phyloP scores from a whole-genome alignment of 2,113 vertebrate genomes.

The Calcarius ornatus region DNA sequence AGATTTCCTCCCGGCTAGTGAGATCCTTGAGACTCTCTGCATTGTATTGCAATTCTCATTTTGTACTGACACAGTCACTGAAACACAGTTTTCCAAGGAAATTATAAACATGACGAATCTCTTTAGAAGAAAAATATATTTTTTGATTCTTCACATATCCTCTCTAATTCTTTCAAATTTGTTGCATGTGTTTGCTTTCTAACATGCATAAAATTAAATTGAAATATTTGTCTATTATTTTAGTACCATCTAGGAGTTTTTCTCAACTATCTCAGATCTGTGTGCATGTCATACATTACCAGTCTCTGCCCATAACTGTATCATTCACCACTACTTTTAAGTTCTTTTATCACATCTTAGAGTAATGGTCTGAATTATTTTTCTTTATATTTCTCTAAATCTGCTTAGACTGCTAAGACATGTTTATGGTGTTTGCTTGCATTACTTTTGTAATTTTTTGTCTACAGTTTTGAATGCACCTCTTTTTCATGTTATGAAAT shows the following conservation, averaged over 20 bases:
- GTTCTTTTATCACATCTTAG: background rate
- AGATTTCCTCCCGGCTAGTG: background rate
- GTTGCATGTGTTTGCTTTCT: background rate
- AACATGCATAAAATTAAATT: background rate
- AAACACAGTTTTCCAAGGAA: background rate
- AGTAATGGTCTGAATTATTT: background rate
- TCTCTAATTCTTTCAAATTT: background rate
- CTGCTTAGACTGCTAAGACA: background rate
- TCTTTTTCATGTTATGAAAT: background rate
- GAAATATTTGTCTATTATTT: background rate
- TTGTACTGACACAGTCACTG: background rate
- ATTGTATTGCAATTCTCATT: background rate
- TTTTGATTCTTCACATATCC: background rate
- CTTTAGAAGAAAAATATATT: background rate
- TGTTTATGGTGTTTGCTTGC: background rate
- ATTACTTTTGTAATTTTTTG: background rate
- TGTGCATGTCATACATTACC: background rate
- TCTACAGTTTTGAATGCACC: background rate
- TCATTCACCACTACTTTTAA: background rate
- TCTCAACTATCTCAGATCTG: background rate
- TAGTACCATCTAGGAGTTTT: background rate
- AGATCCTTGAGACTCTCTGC: background rate
- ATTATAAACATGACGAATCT: background rate
- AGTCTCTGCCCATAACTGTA: background rate
- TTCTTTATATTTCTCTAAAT: background rate